A percentile compares a stretch with the other conserved stretches of the same genome.
Evolutionary conservation across 2,113 vertebrate species (phyloP).

Genomic region (Sclerurus mexicanus): DNA sequence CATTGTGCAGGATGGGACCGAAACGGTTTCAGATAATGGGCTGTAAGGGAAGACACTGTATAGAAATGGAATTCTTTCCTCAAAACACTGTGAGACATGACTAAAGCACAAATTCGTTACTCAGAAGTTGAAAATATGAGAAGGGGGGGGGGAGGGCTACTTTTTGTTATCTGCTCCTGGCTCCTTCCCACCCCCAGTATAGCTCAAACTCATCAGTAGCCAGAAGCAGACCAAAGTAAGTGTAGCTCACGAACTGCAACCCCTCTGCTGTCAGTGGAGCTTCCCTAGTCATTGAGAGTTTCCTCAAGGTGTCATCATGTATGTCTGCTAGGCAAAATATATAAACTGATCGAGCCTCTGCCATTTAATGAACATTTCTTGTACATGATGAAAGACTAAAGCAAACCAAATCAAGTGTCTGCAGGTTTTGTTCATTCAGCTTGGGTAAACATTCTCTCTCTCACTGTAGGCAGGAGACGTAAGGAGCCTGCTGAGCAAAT

Average conservation of each 20-base stretch:
- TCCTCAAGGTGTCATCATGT: neutral
- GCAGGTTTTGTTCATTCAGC: neutral
- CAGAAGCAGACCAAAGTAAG: neutral
- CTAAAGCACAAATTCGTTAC: neutral
- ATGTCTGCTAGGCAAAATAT: neutral
- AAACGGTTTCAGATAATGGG: neutral
- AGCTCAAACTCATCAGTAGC: neutral
- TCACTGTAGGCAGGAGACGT: neutral
- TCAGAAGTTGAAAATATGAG: neutral
- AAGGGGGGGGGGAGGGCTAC: accelerated
- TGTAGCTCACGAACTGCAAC: neutral
- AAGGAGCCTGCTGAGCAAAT: neutral
- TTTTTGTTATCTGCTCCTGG: neutral
- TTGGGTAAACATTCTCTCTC: neutral
- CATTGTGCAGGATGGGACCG: neutral
- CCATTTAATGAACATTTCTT: neutral
- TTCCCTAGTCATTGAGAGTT: neutral
- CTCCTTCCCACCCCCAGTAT: neutral
- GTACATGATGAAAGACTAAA: neutral
- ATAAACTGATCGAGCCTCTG: neutral
- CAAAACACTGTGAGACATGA: neutral
- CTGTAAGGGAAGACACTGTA: neutral
- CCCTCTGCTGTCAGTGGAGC: neutral
- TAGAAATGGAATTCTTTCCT: neutral
- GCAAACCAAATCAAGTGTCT: neutral